Conservation (phyloP, 2,888 invertebrate genomes). For the Cabera pusaria region DNA sequence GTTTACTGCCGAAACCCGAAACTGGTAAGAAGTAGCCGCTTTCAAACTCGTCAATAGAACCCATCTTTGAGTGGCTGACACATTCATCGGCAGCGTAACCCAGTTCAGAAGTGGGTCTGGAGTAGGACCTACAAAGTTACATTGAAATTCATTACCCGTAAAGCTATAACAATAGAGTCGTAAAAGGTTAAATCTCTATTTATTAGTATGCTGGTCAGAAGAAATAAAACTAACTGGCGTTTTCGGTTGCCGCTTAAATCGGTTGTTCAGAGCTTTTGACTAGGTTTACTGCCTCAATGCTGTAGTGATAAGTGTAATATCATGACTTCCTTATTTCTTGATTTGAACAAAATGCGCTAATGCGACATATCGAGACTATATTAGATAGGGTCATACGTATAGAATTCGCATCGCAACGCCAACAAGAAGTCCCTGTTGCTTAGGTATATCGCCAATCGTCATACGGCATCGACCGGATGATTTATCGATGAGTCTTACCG, state of each 20-base stretch:
- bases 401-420: no score
- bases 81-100: slow-evolving; percentile 94
- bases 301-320: no score
- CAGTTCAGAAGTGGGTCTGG: slow-evolving; percentile 94
- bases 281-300: no score
- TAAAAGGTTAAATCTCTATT: slow-evolving; percentile 9
- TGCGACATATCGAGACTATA: no score
- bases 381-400: no score
- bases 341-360: no score
- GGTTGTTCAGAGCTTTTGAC: neutral
- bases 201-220: slow-evolving; percentile 10
- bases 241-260: neutral
- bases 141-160: slow-evolving; percentile 9
- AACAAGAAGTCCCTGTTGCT: no score
- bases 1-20: slow-evolving; percentile 98
- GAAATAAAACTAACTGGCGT: slow-evolving; percentile 1
- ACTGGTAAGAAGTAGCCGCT: slow-evolving; percentile 98
- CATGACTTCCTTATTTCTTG: no score
- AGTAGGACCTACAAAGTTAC: slow-evolving; percentile 86
- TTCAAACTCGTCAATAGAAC: slow-evolving; percentile 92
- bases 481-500: no score
- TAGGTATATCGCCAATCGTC: no score
- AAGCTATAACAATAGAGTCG: slow-evolving; percentile 3
- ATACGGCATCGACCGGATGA: no score
- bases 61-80: slow-evolving; percentile 91